phyloP scores from a whole-genome alignment of 37 sponge, comb jelly and placozoan genomes.

The Amphimedon queenslandica region DNA sequence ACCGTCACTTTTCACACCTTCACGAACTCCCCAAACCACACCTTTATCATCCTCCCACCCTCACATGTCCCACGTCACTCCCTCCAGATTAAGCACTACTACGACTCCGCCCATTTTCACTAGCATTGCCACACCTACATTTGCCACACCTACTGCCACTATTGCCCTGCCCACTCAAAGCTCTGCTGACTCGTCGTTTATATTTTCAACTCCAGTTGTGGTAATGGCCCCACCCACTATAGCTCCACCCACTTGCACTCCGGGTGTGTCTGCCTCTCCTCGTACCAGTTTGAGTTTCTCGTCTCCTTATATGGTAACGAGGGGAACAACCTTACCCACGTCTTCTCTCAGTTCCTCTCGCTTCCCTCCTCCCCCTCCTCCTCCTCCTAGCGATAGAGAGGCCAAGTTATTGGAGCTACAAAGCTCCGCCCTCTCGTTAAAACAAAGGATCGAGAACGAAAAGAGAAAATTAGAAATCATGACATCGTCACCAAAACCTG shows the following conservation, averaged over 20 bases:
- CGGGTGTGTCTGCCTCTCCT: neutral
- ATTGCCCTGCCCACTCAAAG: too few species aligned
- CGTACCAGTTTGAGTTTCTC: neutral
- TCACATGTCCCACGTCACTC: neutral
- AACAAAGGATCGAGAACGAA: slow-evolving; percentile 32
- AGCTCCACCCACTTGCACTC: neutral
- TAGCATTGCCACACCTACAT: neutral
- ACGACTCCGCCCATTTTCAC: too few species aligned
- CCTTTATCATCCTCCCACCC: neutral
- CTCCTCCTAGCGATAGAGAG: neutral
- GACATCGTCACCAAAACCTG: too few species aligned
- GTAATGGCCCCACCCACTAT: too few species aligned
- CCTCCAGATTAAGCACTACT: neutral
- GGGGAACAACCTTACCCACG: too few species aligned
- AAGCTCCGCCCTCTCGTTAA: slow-evolving; percentile 49
- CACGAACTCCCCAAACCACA: neutral
- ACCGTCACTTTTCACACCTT: neutral
- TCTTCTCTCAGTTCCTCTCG: too few species aligned
- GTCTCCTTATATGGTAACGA: too few species aligned
- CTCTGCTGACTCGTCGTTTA: too few species aligned
- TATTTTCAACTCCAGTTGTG: too few species aligned
- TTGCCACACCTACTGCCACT: neutral
- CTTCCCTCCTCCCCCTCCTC: neutral
- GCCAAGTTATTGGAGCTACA: neutral
- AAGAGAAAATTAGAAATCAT: too few species aligned